Base-by-base conservation (phyloP, 2,113 vertebrate genomes). In the Piprites chloris region DNA sequence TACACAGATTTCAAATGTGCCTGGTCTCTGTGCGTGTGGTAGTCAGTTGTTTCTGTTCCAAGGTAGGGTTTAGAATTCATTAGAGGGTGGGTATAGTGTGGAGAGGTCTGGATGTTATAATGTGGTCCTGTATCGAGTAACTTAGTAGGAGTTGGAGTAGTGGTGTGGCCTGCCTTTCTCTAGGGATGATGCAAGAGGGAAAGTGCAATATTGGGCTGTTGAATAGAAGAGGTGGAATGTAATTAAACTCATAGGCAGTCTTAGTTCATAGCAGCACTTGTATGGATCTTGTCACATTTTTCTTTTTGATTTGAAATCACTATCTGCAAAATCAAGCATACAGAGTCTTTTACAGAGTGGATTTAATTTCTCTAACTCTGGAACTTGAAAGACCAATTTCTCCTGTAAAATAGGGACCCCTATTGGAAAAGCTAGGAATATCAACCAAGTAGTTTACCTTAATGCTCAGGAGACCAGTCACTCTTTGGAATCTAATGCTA, bases 401-500 rank as follows among this genome's bases (percentile, higher is more conserved):
- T 21, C 32, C 46, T 94, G 90, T 88, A 55, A 86, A 58, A 83
- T 90, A 90, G 83, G 73, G 94, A 89, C 83, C 88, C 26, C 88
- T 94, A 10, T 74, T 83, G 90, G 90, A 86, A 95, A 80, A 90
- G 6, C 39, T 50, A 10, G 79, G 95, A 71, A 84, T 84, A 74
- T 55, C 92, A 90, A 30, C 44, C 16, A n/a, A 11, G 18, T 37
- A 30, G 22, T 56, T 85, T 61, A 14, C 14, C 27, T 50, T 32
- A 6, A 10, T n/a, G 49, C 12, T 17, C 12, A 19, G 23, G 32
- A 69, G 49, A 44, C 16, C 13, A 12, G 17, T 46, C 5, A 3
- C 12, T 69, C 58, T 66, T 67, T 76, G 26, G 24, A 55, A 24
- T 81, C 33, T 50, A 26, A 33, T 85, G 55, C 14, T 73, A 41